Evolutionary conservation across 2,797 vertebrate species (phyloP), one percentile per base, ranked within the genome.

Genomic region (Loris lydekkerianus): DNA sequence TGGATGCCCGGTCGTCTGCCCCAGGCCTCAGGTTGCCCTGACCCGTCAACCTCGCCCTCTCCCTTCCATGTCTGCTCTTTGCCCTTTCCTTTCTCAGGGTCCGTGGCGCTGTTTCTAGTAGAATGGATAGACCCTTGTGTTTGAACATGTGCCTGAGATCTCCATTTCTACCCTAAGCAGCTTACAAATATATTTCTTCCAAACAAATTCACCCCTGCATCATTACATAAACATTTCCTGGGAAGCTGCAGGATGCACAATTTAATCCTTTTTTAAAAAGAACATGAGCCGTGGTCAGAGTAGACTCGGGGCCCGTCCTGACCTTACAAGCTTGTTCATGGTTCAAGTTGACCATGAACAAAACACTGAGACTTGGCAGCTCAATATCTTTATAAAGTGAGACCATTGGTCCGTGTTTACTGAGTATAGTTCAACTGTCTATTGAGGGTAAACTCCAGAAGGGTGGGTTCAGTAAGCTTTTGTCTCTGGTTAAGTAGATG

Each of bases 161-260:
- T 61, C n/a, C 10, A 31, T 61, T 78, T 88, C 53, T 11, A 69
- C 49, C 15, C 31, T 20, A 40, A 34, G n/a, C 60, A 85, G n/a
- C 61, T 88, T 88, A 94, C 75, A 53, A 88, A 80, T 37, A 53
- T 53, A 40, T 78, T 49, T 93, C 17, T 94, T 86, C 78, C 43
- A 63, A 90, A 37, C 46, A 85, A 34, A 76, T 77, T 93, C 85
- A 65, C 83, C 20, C 37, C 29, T 0, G 9, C 40, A n/a, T 43
- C 76, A 56, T 73, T 25, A 80, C 11, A 75, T 60, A 43, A 49
- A 58, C 37, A 93, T 56, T 37, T 46, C 6, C 69, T 14, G 23
- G 69, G 76, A 70, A 40, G 10, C 61, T 37, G 29, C 21, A 37
- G 23, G 18, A 60, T 87, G 6, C 9, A 60, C 3, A 20, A 13